These are phyloP conservation scores for Amphipoea oculea DNA, from an alignment of 2,888 invertebrate genomes.

Conservation along the genomic window DNA sequence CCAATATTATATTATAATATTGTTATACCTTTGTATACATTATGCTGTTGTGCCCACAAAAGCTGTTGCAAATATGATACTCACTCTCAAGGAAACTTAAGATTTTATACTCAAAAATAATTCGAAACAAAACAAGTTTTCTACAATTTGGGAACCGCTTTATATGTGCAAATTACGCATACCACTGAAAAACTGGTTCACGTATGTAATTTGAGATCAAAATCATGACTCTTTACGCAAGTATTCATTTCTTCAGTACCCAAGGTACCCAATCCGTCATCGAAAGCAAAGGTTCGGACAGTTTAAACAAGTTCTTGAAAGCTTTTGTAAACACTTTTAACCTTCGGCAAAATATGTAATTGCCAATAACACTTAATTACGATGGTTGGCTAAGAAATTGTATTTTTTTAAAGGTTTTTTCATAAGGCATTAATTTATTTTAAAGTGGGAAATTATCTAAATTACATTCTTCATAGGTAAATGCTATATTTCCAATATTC, in stretches of 20 bases:
- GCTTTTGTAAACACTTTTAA: constrained; percentile 27
- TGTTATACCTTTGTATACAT: constrained; percentile 68
- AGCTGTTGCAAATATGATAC: constrained; percentile 72
- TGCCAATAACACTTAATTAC: constrained; percentile 20
- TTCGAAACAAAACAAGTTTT: constrained; percentile 73
- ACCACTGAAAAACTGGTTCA: constrained; percentile 71
- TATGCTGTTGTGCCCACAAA: constrained; percentile 70
- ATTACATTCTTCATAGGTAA: background rate
- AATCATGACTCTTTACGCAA: constrained; percentile 35
- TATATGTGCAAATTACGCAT: constrained; percentile 65
- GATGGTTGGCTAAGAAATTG: background rate
- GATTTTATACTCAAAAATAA: constrained; percentile 79
- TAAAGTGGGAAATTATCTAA: background rate
- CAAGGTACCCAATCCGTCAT: constrained; percentile 62
- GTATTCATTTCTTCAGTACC: constrained; percentile 22
- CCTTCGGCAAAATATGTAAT: constrained; percentile 32
- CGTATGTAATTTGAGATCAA: constrained; percentile 66
- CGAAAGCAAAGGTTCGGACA: constrained; percentile 47
- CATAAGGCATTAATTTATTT: background rate
- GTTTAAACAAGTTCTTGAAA: constrained; percentile 33
- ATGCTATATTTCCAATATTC: background rate
- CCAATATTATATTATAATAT: background rate
- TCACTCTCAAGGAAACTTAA: constrained; percentile 63
- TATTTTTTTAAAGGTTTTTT: background rate
- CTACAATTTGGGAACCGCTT: constrained; percentile 65